These are phyloP conservation scores for Cheilosia grossa DNA, from an alignment of 2,888 invertebrate species.

Conservation along the genomic window DNA sequence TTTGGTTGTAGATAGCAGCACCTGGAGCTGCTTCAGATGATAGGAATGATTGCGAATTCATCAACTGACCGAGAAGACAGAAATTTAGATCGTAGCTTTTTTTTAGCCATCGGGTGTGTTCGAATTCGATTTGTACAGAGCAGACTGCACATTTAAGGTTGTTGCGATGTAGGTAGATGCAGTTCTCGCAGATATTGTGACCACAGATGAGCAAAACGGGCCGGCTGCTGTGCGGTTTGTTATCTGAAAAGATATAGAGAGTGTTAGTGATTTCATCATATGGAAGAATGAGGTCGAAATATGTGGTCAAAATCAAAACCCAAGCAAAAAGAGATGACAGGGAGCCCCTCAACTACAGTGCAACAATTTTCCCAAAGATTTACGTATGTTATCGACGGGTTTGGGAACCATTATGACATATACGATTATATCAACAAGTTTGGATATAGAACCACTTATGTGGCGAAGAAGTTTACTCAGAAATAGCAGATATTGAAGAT, in stretches of 20 bases:
- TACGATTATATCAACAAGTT: no score
- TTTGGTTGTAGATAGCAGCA: not conserved
- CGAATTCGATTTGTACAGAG: constrained; percentile 65
- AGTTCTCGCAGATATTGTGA: constrained; percentile 88
- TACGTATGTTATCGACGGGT: no score
- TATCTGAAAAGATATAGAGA: constrained; percentile 51
- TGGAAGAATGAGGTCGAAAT: no score
- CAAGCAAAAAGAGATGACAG: no score
- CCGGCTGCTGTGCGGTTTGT: constrained; percentile 75
- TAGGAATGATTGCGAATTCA: constrained; percentile 70
- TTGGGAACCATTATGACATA: no score
- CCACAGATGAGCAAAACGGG: constrained; percentile 88
- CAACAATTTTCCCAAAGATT: no score
- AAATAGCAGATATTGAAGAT: no score
- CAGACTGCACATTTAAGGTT: constrained; percentile 78
- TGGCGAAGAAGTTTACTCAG: no score
- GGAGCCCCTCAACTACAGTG: no score
- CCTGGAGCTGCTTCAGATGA: constrained; percentile 51
- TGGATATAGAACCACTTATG: no score
- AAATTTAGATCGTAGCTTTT: constrained; percentile 79
- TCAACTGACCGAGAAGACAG: constrained; percentile 78
- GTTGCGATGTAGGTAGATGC: constrained; percentile 82
- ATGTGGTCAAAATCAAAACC: no score
- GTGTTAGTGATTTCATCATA: no score
- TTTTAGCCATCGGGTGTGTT: constrained; percentile 61